Evolutionary conservation across 2,888 invertebrate species (phyloP), one percentile per base, ranked within the genome.

Genomic region (Cryptocephalus moraei): DNA sequence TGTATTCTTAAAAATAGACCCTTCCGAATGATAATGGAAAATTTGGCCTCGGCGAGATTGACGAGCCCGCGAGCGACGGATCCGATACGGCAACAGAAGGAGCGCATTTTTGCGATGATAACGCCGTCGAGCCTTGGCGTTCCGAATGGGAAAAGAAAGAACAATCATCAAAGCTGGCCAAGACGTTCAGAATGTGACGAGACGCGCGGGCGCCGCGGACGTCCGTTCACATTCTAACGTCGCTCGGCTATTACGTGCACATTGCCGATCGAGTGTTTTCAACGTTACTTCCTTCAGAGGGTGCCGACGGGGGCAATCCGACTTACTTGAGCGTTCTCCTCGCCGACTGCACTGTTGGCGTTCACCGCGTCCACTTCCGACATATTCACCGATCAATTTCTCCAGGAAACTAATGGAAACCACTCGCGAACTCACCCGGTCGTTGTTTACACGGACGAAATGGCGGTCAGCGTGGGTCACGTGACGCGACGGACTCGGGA

Each of bases 391-490:
- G 54, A 53, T 53, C 56, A 63, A 60, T 63, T 57, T 54, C 54
- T 53, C 56, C 50, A 54, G 44, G 56, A 59, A 58, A 53, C 46
- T 46, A 40, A 48, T 52, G 57, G 47, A 58, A 12, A 54, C 54
- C 56, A 55, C 57, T 49, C 60, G 60, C 59, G 52, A 57, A 63
- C 59, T 56, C 66, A 68, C 72, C 74, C 74, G 75, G 74, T 71
- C 71, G 73, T 70, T 77, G 75, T 77, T 76, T 76, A 76, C 76
- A 75, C 31, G 36, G 74, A 69, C 70, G 73, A 73, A 77, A 77
- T 76, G 77, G 76, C 76, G 75, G 75, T 73, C 71, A 75, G 77
- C 77, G 77, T 77, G 74, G 75, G 77, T 77, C 77, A 77, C 75
- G 76, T 77, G 73, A 73, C 55, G 48, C 47, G 45, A 56, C 49